Percentiles rank a stretch among this genome's conserved stretches.
These are phyloP conservation scores for Entelurus aequoreus DNA, from an alignment of 2,113 vertebrate species.

Conservation along the genomic window DNA sequence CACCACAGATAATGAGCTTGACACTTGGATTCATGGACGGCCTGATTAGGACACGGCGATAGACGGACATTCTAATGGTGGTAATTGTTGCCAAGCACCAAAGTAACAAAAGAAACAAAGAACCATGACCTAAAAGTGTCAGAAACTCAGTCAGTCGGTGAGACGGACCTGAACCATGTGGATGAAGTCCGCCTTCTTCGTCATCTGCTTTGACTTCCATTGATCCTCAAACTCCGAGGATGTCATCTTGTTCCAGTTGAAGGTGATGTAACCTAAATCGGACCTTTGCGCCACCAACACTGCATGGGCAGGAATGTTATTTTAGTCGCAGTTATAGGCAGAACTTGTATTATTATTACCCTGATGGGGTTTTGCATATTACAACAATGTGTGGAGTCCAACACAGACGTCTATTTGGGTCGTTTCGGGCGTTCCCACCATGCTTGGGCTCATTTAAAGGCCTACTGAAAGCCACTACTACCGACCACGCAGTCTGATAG, in stretches of 20 bases:
- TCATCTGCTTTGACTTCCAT: conserved; percentile 68
- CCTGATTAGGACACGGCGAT: conserved; percentile 28
- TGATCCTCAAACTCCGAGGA: conserved; percentile 81
- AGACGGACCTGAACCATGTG: conserved; percentile 88
- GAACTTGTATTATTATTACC: too few relatives aligned
- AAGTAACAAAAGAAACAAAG: conserved; percentile 9
- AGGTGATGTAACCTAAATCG: conserved; percentile 76
- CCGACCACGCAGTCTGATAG: too few relatives aligned
- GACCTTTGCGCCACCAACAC: conserved; percentile 76
- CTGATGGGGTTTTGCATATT: too few relatives aligned
- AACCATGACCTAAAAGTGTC: conserved; percentile 39
- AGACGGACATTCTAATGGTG: conserved; percentile 38
- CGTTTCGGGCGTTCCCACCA: too few relatives aligned
- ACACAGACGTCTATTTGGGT: too few relatives aligned
- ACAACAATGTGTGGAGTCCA: too few relatives aligned
- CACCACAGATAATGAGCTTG: conserved; percentile 38
- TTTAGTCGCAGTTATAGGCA: neutral
- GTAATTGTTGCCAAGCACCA: conserved; percentile 28
- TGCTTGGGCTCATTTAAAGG: too few relatives aligned
- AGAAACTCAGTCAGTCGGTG: conserved; percentile 14
- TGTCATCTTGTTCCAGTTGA: conserved; percentile 85
- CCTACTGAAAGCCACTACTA: too few relatives aligned
- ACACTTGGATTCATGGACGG: conserved; percentile 27
- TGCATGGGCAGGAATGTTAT: conserved; percentile 36
- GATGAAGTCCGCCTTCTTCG: conserved; percentile 86